Base-by-base conservation (phyloP, 2,113 vertebrate species). In the Elachura formosa region DNA sequence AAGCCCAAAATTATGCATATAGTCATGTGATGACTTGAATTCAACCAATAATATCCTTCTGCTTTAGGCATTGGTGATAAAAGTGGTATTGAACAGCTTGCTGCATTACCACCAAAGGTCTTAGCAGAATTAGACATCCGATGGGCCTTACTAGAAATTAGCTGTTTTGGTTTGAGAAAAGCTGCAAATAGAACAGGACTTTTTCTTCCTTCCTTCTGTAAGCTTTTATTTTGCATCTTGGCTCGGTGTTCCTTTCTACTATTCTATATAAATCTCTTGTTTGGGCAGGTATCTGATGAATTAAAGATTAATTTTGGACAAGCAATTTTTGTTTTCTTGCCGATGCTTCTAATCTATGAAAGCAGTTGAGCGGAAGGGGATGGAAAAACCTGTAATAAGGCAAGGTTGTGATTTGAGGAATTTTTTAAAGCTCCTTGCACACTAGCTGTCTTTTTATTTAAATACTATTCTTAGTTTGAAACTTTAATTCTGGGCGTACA, bases 401-500 rank as follows among this genome's bases (percentile, higher is more conserved):
- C 49, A 36, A 72, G 49, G n/a, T 56, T 88, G 75, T 38, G 52
- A 76, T 91, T 69, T 76, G 24, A 31, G 45, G 54, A 33, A 79
- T 93, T 91, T 51, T 87, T 64, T 3, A 45, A 87, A 87, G 51
- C 71, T 90, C 85, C 92, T 67, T 87, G 76, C 77, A 54, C 29
- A 38, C 36, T 17, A 84, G 19, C 28, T 85, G 75, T 58, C 29
- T 72, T 45, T 81, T 89, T 74, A 84, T 61, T 68, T 31, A 81
- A 96, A 84, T 93, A 93, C 92, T 93, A 82, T 94, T 93, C 94
- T 97, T 90, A 31, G 66, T 91, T 92, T 94, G 78, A 95, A 98
- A 95, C 97, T 96, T 97, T 93, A 82, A 62, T 97, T 98, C 96
- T 97, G 97, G 97, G 97, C 92, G 59, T 97, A 97, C 28, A 72